phyloP scores from a whole-genome alignment of 1,140 invertebrate species.

The Drosophila fuyamai region DNA sequence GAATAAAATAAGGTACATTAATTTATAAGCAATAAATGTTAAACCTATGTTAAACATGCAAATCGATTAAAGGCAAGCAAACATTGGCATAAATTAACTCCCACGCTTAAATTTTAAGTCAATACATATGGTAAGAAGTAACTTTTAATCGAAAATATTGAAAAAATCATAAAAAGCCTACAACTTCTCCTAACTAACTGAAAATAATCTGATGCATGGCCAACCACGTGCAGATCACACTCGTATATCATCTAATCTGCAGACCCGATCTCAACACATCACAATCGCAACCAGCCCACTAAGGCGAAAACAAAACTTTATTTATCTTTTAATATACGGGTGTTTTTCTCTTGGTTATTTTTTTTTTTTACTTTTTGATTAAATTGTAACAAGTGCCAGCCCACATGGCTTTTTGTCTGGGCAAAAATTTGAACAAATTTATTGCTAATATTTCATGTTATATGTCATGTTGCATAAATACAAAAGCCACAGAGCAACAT shows the following conservation, averaged over 20 bases:
- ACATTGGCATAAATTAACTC: slow-evolving; percentile 22
- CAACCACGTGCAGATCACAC: slow-evolving; percentile 42
- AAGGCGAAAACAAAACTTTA: slow-evolving; percentile 38
- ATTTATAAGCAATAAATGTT: slow-evolving; percentile 36
- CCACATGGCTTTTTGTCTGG: slow-evolving; percentile 67
- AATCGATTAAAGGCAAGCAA: slow-evolving; percentile 31
- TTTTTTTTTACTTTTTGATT: slow-evolving; percentile 65
- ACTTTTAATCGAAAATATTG: neutral
- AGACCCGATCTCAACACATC: slow-evolving; percentile 48
- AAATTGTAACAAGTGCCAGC: slow-evolving; percentile 81
- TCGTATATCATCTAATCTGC: slow-evolving; percentile 46
- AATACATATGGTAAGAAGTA: neutral
- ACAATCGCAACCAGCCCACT: slow-evolving; percentile 45
- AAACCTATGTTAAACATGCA: slow-evolving; percentile 26
- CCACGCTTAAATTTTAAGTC: slow-evolving; percentile 7
- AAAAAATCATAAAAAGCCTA: slow-evolving; percentile 27
- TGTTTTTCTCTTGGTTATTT: slow-evolving; percentile 2
- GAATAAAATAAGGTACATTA: slow-evolving; percentile 15
- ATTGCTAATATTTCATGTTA: slow-evolving; percentile 83
- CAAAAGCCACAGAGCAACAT: slow-evolving; percentile 70
- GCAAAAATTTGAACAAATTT: slow-evolving; percentile 72
- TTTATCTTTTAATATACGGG: slow-evolving; percentile 38
- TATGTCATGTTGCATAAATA: slow-evolving; percentile 82
- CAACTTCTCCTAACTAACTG: slow-evolving; percentile 9
- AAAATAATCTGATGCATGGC: neutral